Base-by-base conservation (phyloP, 2,113 vertebrate species). In the Serranochromis macrocephalus region DNA sequence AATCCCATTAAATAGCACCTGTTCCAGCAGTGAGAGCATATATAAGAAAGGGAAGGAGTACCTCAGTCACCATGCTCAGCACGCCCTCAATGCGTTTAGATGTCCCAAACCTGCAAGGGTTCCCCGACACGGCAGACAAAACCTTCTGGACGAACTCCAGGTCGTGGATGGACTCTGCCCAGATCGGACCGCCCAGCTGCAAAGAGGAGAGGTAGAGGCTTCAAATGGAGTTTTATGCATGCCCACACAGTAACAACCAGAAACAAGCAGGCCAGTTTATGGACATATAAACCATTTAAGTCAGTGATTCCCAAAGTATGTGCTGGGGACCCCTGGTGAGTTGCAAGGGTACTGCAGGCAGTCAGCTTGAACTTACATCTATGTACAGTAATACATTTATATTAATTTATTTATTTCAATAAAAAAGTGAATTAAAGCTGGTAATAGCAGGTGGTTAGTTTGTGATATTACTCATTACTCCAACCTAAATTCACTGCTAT, bases 21-120 rank as follows among this genome's bases (percentile, higher is more conserved):
- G 5, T 73, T 38, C 10, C 21, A 9, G 1, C 17, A 7, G 45
- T 21, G 21, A 55, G 14, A 63, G 6, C 9, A 17, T 13, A 6
- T 16, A 79, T 11, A 49, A 26, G 21, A 83, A 82, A 4, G 21
- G 11, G 38, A 68, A 40, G 1, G 5, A 16, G 31, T 80, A 98
- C 98, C 98, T 99, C 98, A 0, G 96, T 97, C 85, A 97, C 88
- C 94, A 99, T 97, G 31, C 97, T 99, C 79, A 99, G 96, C 89
- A 99, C 84, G 1, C 98, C 98, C 63, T 93, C 95, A 13, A 99
- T 97, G n/a, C 98, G 95, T 7, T 97, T 96, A 1, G 97, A 94
- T 0, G 97, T 99, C 4, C 92, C 93, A 86, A 98, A 99, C 19
- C 98, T 96, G n/a, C 96, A 49, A 0, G 97, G 97, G 93, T 97